These are phyloP conservation scores for Burhinus bistriatus DNA, from an alignment of 2,113 vertebrate species.

Conservation along the genomic window DNA sequence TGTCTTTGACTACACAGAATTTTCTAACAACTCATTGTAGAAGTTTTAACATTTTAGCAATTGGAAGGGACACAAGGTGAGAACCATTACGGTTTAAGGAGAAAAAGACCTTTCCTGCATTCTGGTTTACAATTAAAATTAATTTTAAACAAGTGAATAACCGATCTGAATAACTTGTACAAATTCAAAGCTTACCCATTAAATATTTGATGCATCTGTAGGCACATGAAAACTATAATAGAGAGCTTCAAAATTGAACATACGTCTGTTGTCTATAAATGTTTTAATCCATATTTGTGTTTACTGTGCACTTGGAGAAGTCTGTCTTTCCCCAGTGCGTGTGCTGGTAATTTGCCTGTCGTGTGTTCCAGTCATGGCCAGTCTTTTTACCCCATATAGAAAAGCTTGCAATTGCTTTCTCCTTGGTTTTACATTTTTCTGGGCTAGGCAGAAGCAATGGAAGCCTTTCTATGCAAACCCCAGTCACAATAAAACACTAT, in stretches of 20 bases:
- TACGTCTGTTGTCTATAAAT: background rate
- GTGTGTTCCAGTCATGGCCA: background rate
- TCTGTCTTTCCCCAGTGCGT: background rate
- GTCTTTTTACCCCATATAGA: background rate
- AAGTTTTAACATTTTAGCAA: background rate
- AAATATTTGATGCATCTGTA: background rate
- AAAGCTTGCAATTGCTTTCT: background rate
- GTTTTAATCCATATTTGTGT: background rate
- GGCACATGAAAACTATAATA: rapidly evolving
- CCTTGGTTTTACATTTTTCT: background rate
- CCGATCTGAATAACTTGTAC: background rate
- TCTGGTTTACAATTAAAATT: background rate
- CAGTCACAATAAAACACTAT: background rate
- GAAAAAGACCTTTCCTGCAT: background rate
- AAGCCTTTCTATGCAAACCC: background rate
- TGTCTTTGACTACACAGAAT: rapidly evolving
- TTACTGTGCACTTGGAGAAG: background rate
- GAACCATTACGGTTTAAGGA: background rate
- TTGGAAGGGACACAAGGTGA: background rate
- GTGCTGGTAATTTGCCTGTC: background rate
- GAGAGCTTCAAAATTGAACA: background rate
- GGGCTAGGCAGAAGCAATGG: background rate
- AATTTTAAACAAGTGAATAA: background rate
- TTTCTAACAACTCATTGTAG: background rate
- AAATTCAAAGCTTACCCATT: background rate